These are phyloP conservation scores for Sialis fuliginosa DNA, from an alignment of 2,888 invertebrate species.

Conservation along the genomic window DNA sequence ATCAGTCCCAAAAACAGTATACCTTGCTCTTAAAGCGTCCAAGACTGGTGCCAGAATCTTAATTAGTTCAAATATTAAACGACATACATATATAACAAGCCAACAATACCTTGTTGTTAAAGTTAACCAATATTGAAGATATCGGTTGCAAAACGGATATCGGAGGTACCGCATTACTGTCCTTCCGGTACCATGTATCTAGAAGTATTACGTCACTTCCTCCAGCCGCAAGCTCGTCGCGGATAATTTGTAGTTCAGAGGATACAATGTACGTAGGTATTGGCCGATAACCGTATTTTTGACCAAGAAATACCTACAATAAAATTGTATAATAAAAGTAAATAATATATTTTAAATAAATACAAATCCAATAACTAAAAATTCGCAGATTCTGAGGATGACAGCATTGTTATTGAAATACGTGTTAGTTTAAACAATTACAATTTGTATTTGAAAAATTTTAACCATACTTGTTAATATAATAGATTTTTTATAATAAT, in stretches of 20 bases:
- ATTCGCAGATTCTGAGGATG: too few species aligned
- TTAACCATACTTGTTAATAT: too few species aligned
- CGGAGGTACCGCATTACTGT: conserved; percentile 89
- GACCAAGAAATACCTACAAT: conserved; percentile 72
- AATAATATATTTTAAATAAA: too few species aligned
- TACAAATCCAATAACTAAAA: not conserved
- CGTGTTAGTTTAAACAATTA: not conserved
- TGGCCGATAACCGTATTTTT: conserved; percentile 96
- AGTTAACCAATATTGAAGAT: conserved; percentile 90
- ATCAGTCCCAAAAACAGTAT: too few species aligned
- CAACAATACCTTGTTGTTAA: conserved; percentile 98
- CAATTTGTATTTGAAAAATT: too few species aligned
- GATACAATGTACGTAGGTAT: conserved; percentile 91
- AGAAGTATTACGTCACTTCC: conserved; percentile 67
- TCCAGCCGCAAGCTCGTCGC: conserved; percentile 69
- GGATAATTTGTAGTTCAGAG: conserved; percentile 71
- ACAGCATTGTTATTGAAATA: not conserved
- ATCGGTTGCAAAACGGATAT: conserved; percentile 92
- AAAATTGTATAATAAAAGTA: too few species aligned
- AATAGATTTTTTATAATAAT: not conserved
- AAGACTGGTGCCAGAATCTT: too few species aligned
- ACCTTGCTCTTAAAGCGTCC: too few species aligned
- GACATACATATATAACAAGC: too few species aligned
- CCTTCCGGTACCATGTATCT: conserved; percentile 92
- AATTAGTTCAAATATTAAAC: conserved; percentile 5